Percentiles rank a stretch among this genome's conserved stretches.
phyloP scores from a whole-genome alignment of 2,888 invertebrate species.

The Leptinotarsa rubiginosa region DNA sequence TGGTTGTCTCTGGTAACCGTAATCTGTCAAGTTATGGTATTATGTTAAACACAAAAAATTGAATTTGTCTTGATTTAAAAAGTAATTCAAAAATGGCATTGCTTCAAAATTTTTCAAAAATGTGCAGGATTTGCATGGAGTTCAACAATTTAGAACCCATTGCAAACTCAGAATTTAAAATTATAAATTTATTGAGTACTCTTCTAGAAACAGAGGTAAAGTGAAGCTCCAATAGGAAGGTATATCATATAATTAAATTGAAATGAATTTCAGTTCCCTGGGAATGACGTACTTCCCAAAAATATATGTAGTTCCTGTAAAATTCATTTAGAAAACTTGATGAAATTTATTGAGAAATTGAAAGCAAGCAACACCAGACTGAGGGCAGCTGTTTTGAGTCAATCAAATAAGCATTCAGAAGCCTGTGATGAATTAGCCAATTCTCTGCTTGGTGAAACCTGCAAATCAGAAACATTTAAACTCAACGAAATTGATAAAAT shows the following conservation, averaged over 20 bases:
- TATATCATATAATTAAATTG: neutral
- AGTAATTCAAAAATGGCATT: neutral
- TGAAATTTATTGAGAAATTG: conserved; percentile 45
- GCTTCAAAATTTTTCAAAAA: conserved; percentile 43
- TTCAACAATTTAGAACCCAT: conserved; percentile 39
- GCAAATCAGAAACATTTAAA: neutral
- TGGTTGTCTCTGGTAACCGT: too few relatives aligned
- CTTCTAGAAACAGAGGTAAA: conserved; percentile 43
- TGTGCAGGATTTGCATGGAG: conserved; percentile 46
- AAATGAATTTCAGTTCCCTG: conserved; percentile 27
- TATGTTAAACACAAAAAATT: too few relatives aligned
- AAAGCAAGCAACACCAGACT: conserved; percentile 42
- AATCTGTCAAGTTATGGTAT: too few relatives aligned
- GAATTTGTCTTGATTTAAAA: too few relatives aligned
- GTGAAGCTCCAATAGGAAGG: too few relatives aligned
- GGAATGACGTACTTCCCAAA: conserved; percentile 42
- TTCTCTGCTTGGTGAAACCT: neutral
- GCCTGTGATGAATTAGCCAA: neutral
- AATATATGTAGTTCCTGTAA: conserved; percentile 45
- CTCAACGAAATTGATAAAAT: neutral
- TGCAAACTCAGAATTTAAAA: conserved; percentile 29
- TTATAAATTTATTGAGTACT: conserved; percentile 37
- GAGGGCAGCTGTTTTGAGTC: neutral
- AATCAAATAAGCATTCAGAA: too few relatives aligned
- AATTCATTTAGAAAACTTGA: conserved; percentile 41